Evolutionary conservation across 2,113 vertebrate species (phyloP), one percentile per base, ranked within the genome.

Genomic region (Colistium nudipinnis): DNA sequence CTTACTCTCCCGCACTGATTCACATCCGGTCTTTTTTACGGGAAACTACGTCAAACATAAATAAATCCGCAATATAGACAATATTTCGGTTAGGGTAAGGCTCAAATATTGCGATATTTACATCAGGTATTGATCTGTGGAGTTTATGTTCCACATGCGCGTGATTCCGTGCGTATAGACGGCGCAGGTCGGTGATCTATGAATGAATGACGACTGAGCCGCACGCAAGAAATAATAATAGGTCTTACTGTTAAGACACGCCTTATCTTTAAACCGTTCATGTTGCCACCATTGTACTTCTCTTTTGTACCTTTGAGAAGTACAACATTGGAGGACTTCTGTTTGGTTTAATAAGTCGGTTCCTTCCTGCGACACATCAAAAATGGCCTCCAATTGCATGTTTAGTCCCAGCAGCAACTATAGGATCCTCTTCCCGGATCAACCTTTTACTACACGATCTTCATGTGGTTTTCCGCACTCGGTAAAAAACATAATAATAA

Each of bases 121-220:
- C n/a, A n/a, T n/a, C n/a, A n/a, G n/a, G n/a, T n/a, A n/a, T n/a
- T n/a, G n/a, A n/a, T n/a, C n/a, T n/a, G n/a, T n/a, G n/a, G n/a
- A n/a, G n/a, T n/a, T n/a, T n/a, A n/a, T n/a, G n/a, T n/a, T n/a
- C n/a, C n/a, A n/a, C n/a, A n/a, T n/a, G 14, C 7, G 2, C 6
- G 6, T 33, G 38, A 17, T 13, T 17, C 30, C 6, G 16, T 62
- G 13, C 19, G 36, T 43, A 30, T 19, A 48, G 39, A 65, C 47
- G 16, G 31, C 6, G 64, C 41, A 9, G 16, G 44, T 31, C 41
- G 5, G 35, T 33, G 68, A 4, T 33, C 3, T 17, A 35, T 70
- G 87, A 89, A 87, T 88, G 87, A 63, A 73, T 82, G 83, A 85
- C 76, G 78, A 85, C 88, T 90, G 83, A 84, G 85, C 86, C 49